Evolutionary conservation across 2,888 invertebrate genomes (phyloP).

Genomic region (Tupiocoris notatus): DNA sequence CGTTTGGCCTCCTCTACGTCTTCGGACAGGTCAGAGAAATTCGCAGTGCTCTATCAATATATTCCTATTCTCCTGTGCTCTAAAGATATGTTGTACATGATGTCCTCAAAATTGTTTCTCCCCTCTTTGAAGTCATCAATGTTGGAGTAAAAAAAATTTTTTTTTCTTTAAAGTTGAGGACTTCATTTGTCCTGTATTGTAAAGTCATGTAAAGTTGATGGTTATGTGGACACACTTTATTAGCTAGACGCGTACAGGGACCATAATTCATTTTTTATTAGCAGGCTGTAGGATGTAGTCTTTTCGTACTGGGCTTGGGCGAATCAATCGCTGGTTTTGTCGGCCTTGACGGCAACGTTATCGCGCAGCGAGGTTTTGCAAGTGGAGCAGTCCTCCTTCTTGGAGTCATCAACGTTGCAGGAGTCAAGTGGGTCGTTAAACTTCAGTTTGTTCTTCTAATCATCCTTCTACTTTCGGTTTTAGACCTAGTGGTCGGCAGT

Average conservation of each 20-base stretch:
- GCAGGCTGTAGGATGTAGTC: slow-evolving; percentile 94
- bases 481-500: slow-evolving; percentile 92
- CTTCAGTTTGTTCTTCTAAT: slow-evolving; percentile 85
- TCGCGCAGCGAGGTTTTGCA: slow-evolving; percentile 86
- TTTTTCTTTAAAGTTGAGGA: neutral
- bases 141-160: too few species aligned
- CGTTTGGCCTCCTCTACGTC: slow-evolving; percentile 89
- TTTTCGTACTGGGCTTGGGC: slow-evolving; percentile 95
- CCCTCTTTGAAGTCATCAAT: too few species aligned
- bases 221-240: too few species aligned
- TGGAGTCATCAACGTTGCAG: slow-evolving; percentile 89
- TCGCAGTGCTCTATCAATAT: neutral
- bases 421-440: slow-evolving; percentile 97
- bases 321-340: slow-evolving; percentile 90
- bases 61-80: neutral
- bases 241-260: too few species aligned
- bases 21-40: slow-evolving; percentile 79
- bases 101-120: too few species aligned
- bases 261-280: too few species aligned
- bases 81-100: neutral
- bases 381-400: slow-evolving; percentile 81
- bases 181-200: too few species aligned
- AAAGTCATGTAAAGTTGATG: too few species aligned
- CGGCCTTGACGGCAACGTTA: slow-evolving; percentile 66
- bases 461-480: slow-evolving; percentile 80